These are phyloP conservation scores for Lithodes maja DNA, from an alignment of 2,888 invertebrate genomes.

Conservation along the genomic window DNA sequence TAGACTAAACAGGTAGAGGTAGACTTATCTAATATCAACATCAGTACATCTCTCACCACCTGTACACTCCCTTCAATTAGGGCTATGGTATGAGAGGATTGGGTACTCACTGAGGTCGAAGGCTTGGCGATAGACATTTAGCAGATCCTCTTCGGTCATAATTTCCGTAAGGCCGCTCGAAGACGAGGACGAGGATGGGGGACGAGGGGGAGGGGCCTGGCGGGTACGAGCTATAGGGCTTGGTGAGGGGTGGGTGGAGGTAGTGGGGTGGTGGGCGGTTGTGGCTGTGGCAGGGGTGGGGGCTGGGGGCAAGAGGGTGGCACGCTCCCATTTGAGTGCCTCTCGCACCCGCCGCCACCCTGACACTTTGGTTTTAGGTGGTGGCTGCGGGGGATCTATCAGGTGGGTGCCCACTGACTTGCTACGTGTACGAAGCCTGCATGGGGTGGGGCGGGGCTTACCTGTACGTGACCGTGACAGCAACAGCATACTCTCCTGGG, in stretches of 20 bases:
- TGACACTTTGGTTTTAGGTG: conserved; percentile 60
- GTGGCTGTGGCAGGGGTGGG: conserved; percentile 58
- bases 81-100: conserved; percentile 75
- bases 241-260: conserved; percentile 46
- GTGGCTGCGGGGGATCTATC: conserved; percentile 29
- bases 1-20: not conserved
- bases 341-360: conserved; percentile 61
- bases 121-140: conserved; percentile 58
- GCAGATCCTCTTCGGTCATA: conserved; percentile 68
- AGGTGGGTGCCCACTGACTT: conserved; percentile 56
- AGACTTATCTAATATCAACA: not conserved
- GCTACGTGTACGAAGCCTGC: conserved; percentile 39
- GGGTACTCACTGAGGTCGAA: conserved; percentile 75
- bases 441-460: conserved; percentile 37
- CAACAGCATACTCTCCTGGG: conserved; percentile 79
- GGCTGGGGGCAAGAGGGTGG: conserved; percentile 55
- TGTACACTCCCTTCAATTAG: not conserved
- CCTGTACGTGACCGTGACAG: conserved; percentile 72
- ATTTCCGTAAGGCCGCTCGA: conserved; percentile 76
- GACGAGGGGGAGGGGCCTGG: conserved; percentile 74
- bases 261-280: conserved; percentile 57
- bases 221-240: conserved; percentile 30
- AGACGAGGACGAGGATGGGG: conserved; percentile 78
- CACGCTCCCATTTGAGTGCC: conserved; percentile 64
- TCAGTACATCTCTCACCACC: not conserved